Conservation (phyloP, 2,888 invertebrate genomes). For the Fragum fragum region DNA sequence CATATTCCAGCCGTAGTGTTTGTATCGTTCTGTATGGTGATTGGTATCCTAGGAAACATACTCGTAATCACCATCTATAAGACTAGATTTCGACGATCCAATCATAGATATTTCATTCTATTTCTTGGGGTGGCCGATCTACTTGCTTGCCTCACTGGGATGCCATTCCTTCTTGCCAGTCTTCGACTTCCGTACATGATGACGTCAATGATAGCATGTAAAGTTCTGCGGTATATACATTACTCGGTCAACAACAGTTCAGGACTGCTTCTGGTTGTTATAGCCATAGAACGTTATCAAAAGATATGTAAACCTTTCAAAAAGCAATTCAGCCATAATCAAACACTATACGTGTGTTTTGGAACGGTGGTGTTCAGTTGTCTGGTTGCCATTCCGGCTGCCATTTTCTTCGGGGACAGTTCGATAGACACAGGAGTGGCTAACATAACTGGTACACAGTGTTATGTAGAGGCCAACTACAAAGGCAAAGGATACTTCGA, state of each 20-base stretch:
- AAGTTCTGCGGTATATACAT: constrained; percentile 50
- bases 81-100: constrained; percentile 57
- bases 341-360: constrained; percentile 50
- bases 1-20: constrained; percentile 65
- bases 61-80: constrained; percentile 66
- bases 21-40: constrained; percentile 48
- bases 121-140: constrained; percentile 68
- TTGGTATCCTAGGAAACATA: constrained; percentile 63
- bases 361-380: constrained; percentile 49
- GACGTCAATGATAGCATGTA: constrained; percentile 62
- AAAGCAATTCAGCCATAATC: constrained; percentile 55
- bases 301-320: constrained; percentile 70
- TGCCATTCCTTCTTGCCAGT: constrained; percentile 69
- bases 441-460: constrained; percentile 58
- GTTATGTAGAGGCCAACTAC: constrained; percentile 47
- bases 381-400: constrained; percentile 47
- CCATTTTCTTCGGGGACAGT: constrained; percentile 46
- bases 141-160: constrained; percentile 57
- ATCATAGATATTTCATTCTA: constrained; percentile 68
- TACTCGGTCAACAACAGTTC: constrained; percentile 69
- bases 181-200: constrained; percentile 69
- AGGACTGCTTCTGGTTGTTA: constrained; percentile 64
- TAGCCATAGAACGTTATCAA: constrained; percentile 66
- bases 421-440: constrained; percentile 51
- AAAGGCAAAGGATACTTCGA: constrained; percentile 35